Conservation (phyloP, 2,888 invertebrate genomes). For the Carpatolechia fugitivella region DNA sequence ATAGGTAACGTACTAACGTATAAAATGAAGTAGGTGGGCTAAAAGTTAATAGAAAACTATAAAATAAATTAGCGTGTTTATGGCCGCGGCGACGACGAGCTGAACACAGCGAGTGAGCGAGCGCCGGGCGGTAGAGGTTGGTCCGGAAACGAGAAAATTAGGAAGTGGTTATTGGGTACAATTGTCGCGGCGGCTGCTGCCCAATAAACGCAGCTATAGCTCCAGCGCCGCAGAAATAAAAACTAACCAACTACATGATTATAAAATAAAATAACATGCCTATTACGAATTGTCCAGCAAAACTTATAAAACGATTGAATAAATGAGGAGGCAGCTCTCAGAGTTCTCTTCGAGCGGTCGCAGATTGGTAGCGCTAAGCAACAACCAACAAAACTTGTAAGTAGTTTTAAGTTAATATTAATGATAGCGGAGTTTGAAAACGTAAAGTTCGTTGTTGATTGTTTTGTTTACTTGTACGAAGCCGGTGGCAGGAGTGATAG, state of each 20-base stretch:
- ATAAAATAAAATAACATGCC: neutral
- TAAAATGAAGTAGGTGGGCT: neutral
- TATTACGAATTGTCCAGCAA: neutral
- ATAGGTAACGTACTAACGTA: no score
- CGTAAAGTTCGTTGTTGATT: constrained; percentile 7
- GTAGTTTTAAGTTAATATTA: constrained; percentile 1
- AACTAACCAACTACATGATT: neutral
- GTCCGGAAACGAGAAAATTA: constrained; percentile 72
- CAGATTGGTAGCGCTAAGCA: neutral
- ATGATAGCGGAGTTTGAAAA: constrained; percentile 1
- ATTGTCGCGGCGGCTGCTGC: constrained; percentile 47
- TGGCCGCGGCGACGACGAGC: constrained; percentile 13
- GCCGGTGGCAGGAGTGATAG: constrained; percentile 24
- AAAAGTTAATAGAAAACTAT: constrained; percentile 2
- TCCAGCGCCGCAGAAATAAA: neutral
- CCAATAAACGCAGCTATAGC: neutral
- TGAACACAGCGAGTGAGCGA: constrained; percentile 22
- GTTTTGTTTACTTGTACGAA: constrained; percentile 20
- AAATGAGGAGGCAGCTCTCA: neutral
- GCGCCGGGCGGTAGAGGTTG: constrained; percentile 22
- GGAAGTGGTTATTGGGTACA: constrained; percentile 71
- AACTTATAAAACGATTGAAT: neutral
- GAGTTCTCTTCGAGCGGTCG: neutral
- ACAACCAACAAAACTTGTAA: neutral
- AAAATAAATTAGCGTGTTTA: constrained; percentile 12